These are phyloP conservation scores for Ectropis crepuscularia DNA, from an alignment of 2,888 invertebrate species.

Conservation along the genomic window DNA sequence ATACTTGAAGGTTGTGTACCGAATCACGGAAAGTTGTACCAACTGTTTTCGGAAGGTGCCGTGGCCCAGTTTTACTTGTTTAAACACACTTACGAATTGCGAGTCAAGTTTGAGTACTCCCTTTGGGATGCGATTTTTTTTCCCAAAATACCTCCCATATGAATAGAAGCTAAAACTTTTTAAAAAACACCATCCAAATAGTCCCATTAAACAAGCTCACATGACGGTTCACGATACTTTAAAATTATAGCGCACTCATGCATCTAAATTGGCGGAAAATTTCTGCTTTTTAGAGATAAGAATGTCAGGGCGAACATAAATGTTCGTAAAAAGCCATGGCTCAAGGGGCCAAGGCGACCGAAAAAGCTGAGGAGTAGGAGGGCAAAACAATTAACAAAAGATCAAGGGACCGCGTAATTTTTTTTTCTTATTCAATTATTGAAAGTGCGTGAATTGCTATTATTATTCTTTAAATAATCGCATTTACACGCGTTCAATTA, in stretches of 20 bases:
- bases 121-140: conserved; percentile 18
- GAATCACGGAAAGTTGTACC: conserved; percentile 23
- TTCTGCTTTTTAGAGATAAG: conserved; percentile 24
- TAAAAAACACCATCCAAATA: neutral
- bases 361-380: conserved; percentile 41
- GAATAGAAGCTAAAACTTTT: neutral
- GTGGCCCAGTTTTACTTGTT: conserved; percentile 26
- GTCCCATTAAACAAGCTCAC: neutral
- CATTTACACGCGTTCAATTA: too few relatives aligned
- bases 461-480: too few relatives aligned
- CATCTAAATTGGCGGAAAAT: conserved; percentile 7
- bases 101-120: conserved; percentile 29
- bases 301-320: conserved; percentile 26
- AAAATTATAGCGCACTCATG: neutral
- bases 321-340: conserved; percentile 30
- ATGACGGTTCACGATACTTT: too few relatives aligned
- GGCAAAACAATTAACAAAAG: conserved; percentile 46
- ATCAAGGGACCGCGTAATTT: conserved; percentile 38
- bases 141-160: too few relatives aligned
- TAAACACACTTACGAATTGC: conserved; percentile 26
- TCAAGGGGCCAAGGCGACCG: conserved; percentile 40
- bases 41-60: conserved; percentile 22
- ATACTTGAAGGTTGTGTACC: conserved; percentile 18
- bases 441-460: neutral
- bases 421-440: conserved; percentile 2